Evolutionary conservation across 2,113 vertebrate species (phyloP).

Genomic region (Thermophis baileyi): DNA sequence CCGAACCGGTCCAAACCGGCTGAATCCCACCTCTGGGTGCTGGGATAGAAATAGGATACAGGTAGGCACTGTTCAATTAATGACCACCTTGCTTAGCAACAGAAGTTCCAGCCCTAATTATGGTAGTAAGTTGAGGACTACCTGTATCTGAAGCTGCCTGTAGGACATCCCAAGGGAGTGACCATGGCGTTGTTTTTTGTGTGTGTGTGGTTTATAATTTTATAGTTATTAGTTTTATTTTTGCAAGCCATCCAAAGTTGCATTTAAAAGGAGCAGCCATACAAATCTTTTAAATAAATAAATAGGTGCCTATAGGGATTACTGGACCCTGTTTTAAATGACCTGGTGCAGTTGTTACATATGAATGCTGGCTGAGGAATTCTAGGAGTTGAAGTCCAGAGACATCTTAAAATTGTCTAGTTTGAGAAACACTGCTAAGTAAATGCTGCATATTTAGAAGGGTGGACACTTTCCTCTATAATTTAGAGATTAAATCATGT

Average conservation of each 20-base stretch:
- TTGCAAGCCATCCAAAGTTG: background rate
- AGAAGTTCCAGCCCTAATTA: no score
- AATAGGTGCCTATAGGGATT: conserved; percentile 57
- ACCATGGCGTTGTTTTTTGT: background rate
- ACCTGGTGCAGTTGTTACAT: conserved; percentile 54
- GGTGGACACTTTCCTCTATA: conserved; percentile 4
- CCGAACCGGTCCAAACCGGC: no score
- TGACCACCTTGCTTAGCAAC: no score
- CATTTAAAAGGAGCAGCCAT: background rate
- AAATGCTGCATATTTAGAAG: background rate
- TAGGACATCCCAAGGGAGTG: background rate
- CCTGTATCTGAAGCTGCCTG: background rate
- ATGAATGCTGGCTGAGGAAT: background rate
- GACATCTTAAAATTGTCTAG: background rate
- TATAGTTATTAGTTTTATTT: background rate
- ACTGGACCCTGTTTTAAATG: conserved; percentile 66
- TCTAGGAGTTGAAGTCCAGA: background rate
- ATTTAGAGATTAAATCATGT: conserved; percentile 38
- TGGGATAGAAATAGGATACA: background rate
- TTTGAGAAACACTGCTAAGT: background rate
- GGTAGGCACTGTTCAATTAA: no score
- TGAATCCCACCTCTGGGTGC: no score
- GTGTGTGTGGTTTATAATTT: background rate
- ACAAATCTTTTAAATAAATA: background rate
- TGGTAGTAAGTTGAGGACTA: no score